Percentiles rank a stretch among this genome's conserved stretches.
Evolutionary conservation across 2,888 invertebrate genomes (phyloP).

Genomic region (Thymelicus sylvestris): DNA sequence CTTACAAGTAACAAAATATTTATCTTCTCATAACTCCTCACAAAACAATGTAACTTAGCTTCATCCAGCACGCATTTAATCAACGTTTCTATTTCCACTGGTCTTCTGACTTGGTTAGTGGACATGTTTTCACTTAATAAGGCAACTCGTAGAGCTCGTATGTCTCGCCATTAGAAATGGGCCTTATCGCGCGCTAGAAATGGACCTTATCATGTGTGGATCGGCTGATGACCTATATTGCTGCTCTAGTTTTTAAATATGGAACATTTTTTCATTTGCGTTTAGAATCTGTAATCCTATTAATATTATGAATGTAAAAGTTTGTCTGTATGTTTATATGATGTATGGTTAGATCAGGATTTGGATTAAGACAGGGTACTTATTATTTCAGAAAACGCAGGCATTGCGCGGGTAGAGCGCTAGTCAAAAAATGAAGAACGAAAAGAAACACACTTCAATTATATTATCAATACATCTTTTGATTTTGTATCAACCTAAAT

Average conservation of each 20-base stretch:
- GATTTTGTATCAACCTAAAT: too few relatives aligned
- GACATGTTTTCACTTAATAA: constrained; percentile 59
- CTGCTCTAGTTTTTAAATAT: constrained; percentile 13
- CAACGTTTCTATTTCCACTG: constrained; percentile 32
- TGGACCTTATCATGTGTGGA: constrained; percentile 41
- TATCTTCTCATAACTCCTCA: background rate
- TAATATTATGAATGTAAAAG: too few relatives aligned
- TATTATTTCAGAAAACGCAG: too few relatives aligned
- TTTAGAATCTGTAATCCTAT: too few relatives aligned
- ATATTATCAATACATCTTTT: too few relatives aligned
- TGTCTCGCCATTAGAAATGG: constrained; percentile 49
- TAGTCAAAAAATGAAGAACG: too few relatives aligned
- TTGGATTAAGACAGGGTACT: too few relatives aligned
- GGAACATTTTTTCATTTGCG: background rate
- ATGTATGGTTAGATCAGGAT: too few relatives aligned
- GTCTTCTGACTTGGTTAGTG: constrained; percentile 32
- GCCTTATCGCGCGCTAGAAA: constrained; percentile 42
- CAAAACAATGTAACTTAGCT: background rate
- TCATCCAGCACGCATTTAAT: constrained; percentile 22
- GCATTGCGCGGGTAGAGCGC: too few relatives aligned
- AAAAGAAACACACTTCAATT: too few relatives aligned
- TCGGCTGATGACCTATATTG: constrained; percentile 27
- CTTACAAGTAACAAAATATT: background rate
- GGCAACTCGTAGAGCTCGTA: constrained; percentile 53
- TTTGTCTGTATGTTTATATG: too few relatives aligned